Conservation (phyloP, 2,797 vertebrate genomes). For the Anabacerthia variegaticeps region DNA sequence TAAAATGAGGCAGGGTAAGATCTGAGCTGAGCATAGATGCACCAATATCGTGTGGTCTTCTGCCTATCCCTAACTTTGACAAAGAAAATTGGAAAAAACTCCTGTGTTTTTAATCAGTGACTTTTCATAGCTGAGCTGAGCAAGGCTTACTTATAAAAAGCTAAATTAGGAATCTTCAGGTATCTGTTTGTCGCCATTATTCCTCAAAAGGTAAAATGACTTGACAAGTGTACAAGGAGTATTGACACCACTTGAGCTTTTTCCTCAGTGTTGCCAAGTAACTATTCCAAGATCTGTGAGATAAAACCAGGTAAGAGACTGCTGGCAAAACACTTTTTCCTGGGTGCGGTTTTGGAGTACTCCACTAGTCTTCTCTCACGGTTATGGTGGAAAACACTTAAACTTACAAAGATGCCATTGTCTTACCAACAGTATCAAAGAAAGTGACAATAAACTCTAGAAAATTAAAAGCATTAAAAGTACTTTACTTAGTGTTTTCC, state of each 20-base stretch:
- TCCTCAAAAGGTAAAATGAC: not conserved
- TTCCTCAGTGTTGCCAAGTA: not conserved
- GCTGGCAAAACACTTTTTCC: not conserved
- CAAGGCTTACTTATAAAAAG: not conserved
- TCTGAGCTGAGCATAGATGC: not conserved
- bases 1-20: not conserved
- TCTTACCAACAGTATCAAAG: not conserved
- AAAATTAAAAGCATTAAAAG: not conserved
- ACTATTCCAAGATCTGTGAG: not conserved
- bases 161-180: not conserved
- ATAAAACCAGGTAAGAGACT: not conserved
- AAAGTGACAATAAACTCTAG: not conserved
- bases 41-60: not conserved
- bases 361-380: not conserved
- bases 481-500: not conserved
- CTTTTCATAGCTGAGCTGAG: not conserved
- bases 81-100: not conserved
- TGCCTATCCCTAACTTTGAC: not conserved
- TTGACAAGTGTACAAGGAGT: not conserved
- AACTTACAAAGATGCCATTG: not conserved
- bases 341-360: not conserved
- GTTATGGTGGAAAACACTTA: not conserved
- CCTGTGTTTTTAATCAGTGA: not conserved
- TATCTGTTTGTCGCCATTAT: not conserved
- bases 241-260: not conserved